Conservation (phyloP, 2,797 vertebrate genomes). For the Sphenopsis melanotis region DNA sequence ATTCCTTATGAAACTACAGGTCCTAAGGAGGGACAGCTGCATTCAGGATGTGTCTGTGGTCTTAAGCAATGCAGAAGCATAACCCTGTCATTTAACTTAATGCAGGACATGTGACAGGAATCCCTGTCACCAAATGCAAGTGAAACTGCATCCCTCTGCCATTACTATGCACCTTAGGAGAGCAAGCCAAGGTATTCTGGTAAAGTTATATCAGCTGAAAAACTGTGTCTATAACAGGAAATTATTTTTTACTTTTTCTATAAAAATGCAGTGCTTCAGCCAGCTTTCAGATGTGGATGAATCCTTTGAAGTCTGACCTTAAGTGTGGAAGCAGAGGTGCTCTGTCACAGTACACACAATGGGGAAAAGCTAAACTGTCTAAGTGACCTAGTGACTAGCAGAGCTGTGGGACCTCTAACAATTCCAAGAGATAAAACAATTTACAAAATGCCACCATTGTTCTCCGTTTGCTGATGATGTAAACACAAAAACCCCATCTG, state of each 20-base stretch:
- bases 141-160: background rate
- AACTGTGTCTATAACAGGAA: background rate
- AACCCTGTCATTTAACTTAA: background rate
- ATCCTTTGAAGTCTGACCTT: background rate
- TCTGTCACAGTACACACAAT: background rate
- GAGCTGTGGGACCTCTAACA: background rate
- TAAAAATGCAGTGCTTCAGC: background rate
- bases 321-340: background rate
- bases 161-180: background rate
- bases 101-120: background rate
- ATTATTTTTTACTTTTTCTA: background rate
- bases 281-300: background rate
- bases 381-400: constrained; percentile 25
- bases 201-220: background rate
- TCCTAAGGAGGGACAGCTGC: background rate
- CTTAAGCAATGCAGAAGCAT: background rate
- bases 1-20: background rate
- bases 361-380: background rate
- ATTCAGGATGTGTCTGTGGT: background rate
- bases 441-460: background rate
- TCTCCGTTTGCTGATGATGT: background rate
- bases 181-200: background rate
- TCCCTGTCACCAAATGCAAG: background rate
- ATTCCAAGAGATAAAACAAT: constrained; percentile 44
- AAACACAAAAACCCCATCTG: constrained; percentile 11